Evolutionary conservation across 2,113 vertebrate genomes (phyloP).

Genomic region (Myxocyprinus asiaticus): DNA sequence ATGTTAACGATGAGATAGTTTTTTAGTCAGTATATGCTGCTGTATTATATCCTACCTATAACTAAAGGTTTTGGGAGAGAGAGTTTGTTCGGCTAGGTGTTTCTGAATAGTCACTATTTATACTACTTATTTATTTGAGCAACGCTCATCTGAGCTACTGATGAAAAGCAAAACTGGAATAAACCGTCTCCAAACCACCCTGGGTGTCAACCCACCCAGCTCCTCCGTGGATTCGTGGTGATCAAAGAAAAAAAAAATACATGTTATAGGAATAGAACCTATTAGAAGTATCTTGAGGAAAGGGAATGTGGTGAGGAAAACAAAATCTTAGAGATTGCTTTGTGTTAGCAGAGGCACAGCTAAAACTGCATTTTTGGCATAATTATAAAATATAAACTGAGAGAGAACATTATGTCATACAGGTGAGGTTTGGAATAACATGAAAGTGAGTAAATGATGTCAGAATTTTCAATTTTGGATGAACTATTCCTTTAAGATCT

Average conservation of each 20-base stretch:
- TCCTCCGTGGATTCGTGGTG: too few relatives aligned
- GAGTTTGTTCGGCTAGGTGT: too few relatives aligned
- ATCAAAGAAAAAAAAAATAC: constrained; percentile 6
- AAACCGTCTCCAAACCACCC: not conserved
- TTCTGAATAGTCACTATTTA: not conserved
- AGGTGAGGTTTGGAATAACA: too few relatives aligned
- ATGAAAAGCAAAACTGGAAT: not conserved
- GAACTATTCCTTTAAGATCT: too few relatives aligned
- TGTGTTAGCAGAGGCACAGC: not conserved
- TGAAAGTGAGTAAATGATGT: too few relatives aligned
- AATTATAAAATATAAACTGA: too few relatives aligned
- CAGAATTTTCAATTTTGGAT: too few relatives aligned
- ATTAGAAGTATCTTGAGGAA: not conserved
- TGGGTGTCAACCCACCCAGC: not conserved
- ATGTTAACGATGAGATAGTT: not conserved
- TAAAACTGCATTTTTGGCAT: too few relatives aligned
- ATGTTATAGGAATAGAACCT: not conserved
- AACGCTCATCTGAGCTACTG: not conserved
- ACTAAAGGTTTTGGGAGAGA: not conserved
- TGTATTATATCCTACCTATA: not conserved
- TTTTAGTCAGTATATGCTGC: not conserved
- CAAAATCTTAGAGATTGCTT: not conserved
- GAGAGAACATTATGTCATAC: too few relatives aligned
- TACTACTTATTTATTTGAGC: not conserved
- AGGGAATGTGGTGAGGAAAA: constrained; percentile 1